A percentile compares a stretch with the other conserved stretches of the same genome.
Conservation (phyloP, 2,888 invertebrate genomes). For the Dichetophora obliterata region DNA sequence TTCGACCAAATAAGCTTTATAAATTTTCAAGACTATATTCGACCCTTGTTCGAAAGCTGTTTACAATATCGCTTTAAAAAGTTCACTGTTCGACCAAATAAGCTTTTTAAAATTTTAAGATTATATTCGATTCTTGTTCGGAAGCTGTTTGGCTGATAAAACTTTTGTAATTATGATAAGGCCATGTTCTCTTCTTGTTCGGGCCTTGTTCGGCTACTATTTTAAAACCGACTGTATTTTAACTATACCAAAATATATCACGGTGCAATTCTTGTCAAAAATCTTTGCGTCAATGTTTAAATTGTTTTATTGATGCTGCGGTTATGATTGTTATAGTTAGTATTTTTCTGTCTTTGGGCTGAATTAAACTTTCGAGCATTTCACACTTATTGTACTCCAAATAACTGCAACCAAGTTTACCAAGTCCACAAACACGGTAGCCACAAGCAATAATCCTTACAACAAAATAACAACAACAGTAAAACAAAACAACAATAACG, state of each 20-base stretch:
- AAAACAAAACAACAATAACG: not conserved
- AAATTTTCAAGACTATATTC: too few relatives aligned
- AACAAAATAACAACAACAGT: conserved; percentile 2
- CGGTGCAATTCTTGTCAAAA: not conserved
- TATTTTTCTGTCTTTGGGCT: not conserved
- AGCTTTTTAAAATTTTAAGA: too few relatives aligned
- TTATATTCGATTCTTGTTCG: too few relatives aligned
- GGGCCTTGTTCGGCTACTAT: too few relatives aligned
- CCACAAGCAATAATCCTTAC: not conserved
- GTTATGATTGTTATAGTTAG: not conserved
- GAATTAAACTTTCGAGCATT: conserved; percentile 5
- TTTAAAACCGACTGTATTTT: too few relatives aligned
- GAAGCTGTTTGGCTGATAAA: too few relatives aligned
- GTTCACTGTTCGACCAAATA: too few relatives aligned
- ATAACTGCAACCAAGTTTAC: not conserved
- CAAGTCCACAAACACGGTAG: conserved; percentile 10
- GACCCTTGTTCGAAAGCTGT: too few relatives aligned
- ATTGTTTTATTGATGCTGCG: conserved; percentile 10
- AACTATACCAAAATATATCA: not conserved
- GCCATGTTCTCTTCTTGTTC: too few relatives aligned
- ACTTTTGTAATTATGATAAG: too few relatives aligned
- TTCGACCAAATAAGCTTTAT: too few relatives aligned
- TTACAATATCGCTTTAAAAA: too few relatives aligned
- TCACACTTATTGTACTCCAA: conserved; percentile 32
- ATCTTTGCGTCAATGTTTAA: conserved; percentile 7